These are phyloP conservation scores for Lophotis ruficrista DNA, from an alignment of 2,113 vertebrate genomes.

Conservation along the genomic window DNA sequence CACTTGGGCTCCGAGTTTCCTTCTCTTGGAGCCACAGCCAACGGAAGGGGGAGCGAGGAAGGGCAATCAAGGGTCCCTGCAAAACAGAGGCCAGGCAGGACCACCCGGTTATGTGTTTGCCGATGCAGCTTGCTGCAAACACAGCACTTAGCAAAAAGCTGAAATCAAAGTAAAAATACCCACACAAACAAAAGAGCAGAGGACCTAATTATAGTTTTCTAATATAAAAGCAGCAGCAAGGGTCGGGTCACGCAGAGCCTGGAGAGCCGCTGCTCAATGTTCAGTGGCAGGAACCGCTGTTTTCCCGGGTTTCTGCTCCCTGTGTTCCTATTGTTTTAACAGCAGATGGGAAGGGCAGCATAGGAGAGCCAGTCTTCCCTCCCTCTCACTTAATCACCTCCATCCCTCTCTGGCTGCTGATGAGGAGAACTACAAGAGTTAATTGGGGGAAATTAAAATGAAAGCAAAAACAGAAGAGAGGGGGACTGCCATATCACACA, in stretches of 20 bases:
- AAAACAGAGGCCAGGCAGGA: neutral
- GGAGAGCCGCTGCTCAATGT: neutral
- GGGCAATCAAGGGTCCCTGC: accelerated
- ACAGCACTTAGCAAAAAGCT: neutral
- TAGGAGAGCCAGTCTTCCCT: neutral
- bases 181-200: neutral
- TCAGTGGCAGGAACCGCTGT: neutral
- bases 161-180: neutral
- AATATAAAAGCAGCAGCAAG: neutral
- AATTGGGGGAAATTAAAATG: neutral
- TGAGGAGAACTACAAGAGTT: neutral
- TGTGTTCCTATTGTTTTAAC: neutral
- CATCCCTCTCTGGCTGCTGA: neutral
- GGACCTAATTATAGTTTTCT: neutral
- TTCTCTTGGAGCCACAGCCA: neutral
- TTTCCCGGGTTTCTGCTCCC: neutral
- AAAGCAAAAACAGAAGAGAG: neutral
- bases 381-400: neutral
- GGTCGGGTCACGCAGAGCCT: neutral
- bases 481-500: neutral
- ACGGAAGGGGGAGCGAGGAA: accelerated
- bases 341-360: neutral
- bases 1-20: neutral
- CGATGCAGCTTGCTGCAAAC: neutral
- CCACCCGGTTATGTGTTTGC: accelerated